Evolutionary conservation across 2,797 vertebrate genomes (phyloP).

Genomic region (Myotis pilosus): DNA sequence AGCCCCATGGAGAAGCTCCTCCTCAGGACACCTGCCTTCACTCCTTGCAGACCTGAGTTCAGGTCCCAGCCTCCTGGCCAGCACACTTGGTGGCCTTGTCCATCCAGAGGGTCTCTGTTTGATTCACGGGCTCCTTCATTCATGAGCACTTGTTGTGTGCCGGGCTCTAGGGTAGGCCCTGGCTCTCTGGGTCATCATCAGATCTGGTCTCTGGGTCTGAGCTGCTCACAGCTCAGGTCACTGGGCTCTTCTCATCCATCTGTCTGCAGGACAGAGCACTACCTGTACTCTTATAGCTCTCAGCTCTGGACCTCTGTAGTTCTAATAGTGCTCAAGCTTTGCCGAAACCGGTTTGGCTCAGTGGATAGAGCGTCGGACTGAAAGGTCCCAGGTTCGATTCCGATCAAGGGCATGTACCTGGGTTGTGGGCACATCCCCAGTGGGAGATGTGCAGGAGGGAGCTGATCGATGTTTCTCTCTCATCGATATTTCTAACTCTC

Average conservation of each 20-base stretch:
- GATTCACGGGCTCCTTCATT: not conserved
- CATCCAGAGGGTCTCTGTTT: not conserved
- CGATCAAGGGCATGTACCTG: no score
- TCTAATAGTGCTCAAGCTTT: not conserved
- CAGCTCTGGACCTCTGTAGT: no score
- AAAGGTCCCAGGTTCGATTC: no score
- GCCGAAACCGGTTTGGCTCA: no score
- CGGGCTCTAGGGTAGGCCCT: not conserved
- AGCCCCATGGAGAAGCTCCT: not conserved
- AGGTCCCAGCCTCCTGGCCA: not conserved
- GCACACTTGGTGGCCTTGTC: not conserved
- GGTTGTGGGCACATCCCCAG: no score
- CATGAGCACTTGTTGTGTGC: not conserved
- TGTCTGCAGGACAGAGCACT: rapidly evolving
- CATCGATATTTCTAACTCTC: no score
- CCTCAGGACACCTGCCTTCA: not conserved
- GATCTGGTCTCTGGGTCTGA: not conserved
- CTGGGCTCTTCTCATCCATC: not conserved
- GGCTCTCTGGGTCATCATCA: not conserved
- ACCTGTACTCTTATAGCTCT: not conserved
- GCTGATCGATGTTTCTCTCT: no score
- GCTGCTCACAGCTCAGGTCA: not conserved
- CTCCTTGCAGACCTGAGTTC: not conserved
- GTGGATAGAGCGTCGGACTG: no score
- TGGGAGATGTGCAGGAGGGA: no score